A percentile compares a stretch with the other conserved stretches of the same genome.
Evolutionary conservation across 64 coral and sea anemone species (phyloP).

Genomic region (Montipora foliosa): DNA sequence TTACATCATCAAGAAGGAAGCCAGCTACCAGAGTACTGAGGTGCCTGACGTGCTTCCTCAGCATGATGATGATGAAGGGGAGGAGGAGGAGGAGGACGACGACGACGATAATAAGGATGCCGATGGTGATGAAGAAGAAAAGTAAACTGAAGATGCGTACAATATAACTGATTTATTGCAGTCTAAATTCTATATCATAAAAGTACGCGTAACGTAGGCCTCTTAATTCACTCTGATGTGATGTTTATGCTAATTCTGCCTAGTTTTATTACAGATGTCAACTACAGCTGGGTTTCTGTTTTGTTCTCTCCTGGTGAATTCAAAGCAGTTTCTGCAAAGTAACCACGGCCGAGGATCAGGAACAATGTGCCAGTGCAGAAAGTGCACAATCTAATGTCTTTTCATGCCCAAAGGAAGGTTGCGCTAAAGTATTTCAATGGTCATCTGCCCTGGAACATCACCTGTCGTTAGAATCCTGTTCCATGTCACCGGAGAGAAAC

Average conservation of each 20-base stretch:
- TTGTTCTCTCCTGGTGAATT: slow-evolving; percentile 46
- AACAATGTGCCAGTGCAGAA: not conserved
- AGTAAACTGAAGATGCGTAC: too few relatives aligned
- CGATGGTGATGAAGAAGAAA: too few relatives aligned
- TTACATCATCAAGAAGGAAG: too few relatives aligned
- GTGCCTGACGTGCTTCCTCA: too few relatives aligned
- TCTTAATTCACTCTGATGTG: not conserved
- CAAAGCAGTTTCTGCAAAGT: slow-evolving; percentile 7
- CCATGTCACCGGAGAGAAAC: slow-evolving; percentile 12
- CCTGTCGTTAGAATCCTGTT: slow-evolving; percentile 44
- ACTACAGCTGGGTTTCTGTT: slow-evolving; percentile 36
- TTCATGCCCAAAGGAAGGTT: slow-evolving; percentile 50
- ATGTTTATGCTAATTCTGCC: not conserved
- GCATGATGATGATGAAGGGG: too few relatives aligned
- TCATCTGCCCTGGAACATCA: slow-evolving; percentile 37
- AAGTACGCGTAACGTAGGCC: not conserved
- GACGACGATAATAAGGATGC: too few relatives aligned
- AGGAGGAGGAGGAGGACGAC: too few relatives aligned
- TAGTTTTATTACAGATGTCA: slow-evolving; percentile 30
- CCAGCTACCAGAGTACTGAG: too few relatives aligned
- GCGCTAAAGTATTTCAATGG: slow-evolving; percentile 32
- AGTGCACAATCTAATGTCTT: not conserved
- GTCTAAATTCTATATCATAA: not conserved
- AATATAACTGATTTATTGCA: not conserved
- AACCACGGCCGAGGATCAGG: not conserved